Percentiles rank a stretch among this genome's conserved stretches.
These are phyloP conservation scores for Gymnosoma rotundatum DNA, from an alignment of 2,888 invertebrate genomes.

Conservation along the genomic window DNA sequence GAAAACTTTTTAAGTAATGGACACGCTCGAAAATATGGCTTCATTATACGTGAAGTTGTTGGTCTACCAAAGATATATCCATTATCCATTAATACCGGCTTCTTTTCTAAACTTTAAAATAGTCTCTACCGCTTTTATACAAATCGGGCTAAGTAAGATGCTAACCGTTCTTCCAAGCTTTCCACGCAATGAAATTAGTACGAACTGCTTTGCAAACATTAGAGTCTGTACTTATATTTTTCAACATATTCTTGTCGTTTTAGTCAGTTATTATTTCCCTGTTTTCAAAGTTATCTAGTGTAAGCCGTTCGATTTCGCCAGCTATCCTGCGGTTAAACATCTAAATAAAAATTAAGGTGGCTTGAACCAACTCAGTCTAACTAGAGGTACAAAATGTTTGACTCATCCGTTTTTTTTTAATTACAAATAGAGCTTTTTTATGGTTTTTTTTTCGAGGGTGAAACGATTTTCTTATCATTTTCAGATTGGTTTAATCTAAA, in stretches of 20 bases:
- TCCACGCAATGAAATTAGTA: conserved; percentile 19
- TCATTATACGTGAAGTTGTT: neutral
- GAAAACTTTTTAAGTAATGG: conserved; percentile 16
- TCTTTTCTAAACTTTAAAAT: conserved; percentile 34
- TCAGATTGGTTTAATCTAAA: neutral
- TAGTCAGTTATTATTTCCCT: neutral
- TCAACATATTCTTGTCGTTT: conserved; percentile 17
- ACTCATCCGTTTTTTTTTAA: neutral
- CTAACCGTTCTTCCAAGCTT: conserved; percentile 34
- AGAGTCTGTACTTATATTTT: conserved; percentile 30
- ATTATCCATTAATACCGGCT: conserved; percentile 29
- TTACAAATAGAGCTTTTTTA: neutral
- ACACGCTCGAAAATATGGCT: conserved; percentile 20
- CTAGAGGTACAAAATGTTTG: neutral
- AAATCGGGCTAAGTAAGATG: conserved; percentile 24
- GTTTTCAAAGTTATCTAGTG: neutral
- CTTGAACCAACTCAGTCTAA: neutral
- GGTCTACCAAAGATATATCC: conserved; percentile 24
- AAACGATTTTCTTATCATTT: neutral
- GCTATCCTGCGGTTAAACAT: neutral
- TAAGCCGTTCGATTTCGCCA: neutral
- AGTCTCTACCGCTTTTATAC: conserved; percentile 9
- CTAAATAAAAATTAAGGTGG: conserved; percentile 1
- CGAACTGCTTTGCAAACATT: conserved; percentile 24
- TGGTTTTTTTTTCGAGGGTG: neutral